phyloP scores from a whole-genome alignment of 2,888 invertebrate genomes.

The Cryptosula pallasiana region DNA sequence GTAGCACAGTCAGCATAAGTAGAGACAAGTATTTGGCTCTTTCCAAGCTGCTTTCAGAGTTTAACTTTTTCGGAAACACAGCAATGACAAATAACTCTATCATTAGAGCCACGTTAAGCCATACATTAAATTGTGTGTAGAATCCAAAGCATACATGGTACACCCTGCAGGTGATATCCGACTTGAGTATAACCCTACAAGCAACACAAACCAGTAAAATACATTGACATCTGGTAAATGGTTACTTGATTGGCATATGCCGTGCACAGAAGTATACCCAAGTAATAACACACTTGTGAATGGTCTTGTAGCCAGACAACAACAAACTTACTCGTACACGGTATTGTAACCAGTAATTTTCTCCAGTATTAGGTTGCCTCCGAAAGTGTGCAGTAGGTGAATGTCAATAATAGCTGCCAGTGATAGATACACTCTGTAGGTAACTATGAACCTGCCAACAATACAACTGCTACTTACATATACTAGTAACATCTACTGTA shows the following conservation, averaged over 20 bases:
- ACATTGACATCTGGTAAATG: too few species aligned
- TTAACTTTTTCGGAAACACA: conserved; percentile 33
- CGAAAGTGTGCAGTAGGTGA: conserved; percentile 40
- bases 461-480: not conserved
- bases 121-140: conserved; percentile 38
- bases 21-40: conserved; percentile 26
- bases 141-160: conserved; percentile 43
- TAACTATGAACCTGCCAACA: conserved; percentile 10
- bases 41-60: not conserved
- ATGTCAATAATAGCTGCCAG: conserved; percentile 39
- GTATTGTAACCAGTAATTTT: conserved; percentile 31
- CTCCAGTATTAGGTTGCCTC: conserved; percentile 43
- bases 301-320: too few species aligned
- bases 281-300: too few species aligned
- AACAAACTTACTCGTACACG: conserved; percentile 24
- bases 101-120: conserved; percentile 43
- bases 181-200: conserved; percentile 34
- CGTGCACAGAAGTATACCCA: too few species aligned
- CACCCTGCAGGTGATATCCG: conserved; percentile 45
- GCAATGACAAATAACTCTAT: conserved; percentile 43
- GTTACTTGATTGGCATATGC: too few species aligned
- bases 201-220: too few species aligned
- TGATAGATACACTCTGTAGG: conserved; percentile 36
- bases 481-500: not conserved
- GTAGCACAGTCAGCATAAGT: conserved; percentile 43